Evolutionary conservation across 1,140 invertebrate genomes (phyloP), one percentile per base, ranked within the genome.

Genomic region (Drosophila pectinifera): DNA sequence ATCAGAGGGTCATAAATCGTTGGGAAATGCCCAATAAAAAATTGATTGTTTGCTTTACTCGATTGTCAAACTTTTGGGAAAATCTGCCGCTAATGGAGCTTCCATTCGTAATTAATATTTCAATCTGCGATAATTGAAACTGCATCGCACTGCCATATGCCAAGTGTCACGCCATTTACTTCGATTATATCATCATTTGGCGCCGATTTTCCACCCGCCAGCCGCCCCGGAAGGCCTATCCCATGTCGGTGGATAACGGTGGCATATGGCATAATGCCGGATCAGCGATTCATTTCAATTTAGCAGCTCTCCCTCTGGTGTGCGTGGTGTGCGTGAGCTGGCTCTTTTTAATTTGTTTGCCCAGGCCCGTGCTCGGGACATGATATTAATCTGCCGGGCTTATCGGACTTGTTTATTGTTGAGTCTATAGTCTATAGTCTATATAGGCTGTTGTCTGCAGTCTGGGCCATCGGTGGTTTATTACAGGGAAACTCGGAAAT

Each of bases 381-480:
- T 62, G 53, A 68, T 75, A 65, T 75, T 76, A 76, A 76, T 76
- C 73, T 76, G 73, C 28, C 45, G 38, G 68, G 78, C 78, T 78
- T 82, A 82, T 86, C 73, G 63, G 56, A n/a, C 43, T 76, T 62
- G 69, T 67, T 83, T 80, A 78, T 83, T 72, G 53, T 80, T 68
- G 46, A 62, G 42, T 57, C 24, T n/a, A n/a, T n/a, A n/a, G n/a
- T n/a, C n/a, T n/a, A n/a, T n/a, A 62, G 42, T 57, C 24, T 28
- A 53, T 24, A 69, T 62, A 48, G 31, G 34, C 57, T 54, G 55
- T 36, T 10, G 36, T 38, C 36, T 38, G 55, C 34, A 24, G 59
- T 20, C 22, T 43, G n/a, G 72, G 38, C 73, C 62, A 53, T 54
- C 54, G 72, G 38, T 67, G 65, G 48, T 82, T 86, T 82, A 88